These are phyloP conservation scores for Halictus quadricinctus DNA, from an alignment of 2,888 invertebrate genomes.

Conservation along the genomic window DNA sequence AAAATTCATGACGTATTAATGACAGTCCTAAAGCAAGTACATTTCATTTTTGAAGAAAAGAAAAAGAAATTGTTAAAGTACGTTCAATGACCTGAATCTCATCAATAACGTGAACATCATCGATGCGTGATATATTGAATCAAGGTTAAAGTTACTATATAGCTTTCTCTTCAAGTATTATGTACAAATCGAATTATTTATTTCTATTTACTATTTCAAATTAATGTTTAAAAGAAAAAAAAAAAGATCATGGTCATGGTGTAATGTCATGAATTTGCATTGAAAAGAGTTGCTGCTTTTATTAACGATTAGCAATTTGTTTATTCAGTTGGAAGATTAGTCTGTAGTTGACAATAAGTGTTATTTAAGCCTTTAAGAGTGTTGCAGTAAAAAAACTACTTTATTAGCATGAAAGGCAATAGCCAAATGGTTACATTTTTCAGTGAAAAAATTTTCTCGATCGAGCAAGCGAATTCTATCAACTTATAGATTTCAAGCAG, in stretches of 20 bases:
- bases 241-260: not conserved
- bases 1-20: slow-evolving; percentile 41
- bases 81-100: slow-evolving; percentile 22
- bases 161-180: slow-evolving; percentile 37
- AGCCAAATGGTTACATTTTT: slow-evolving; percentile 42
- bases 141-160: slow-evolving; percentile 24
- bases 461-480: slow-evolving; percentile 19
- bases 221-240: slow-evolving; percentile 22
- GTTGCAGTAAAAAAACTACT: slow-evolving; percentile 23
- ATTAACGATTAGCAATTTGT: slow-evolving; percentile 22
- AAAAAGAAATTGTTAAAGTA: not conserved
- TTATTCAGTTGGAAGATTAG: slow-evolving; percentile 44
- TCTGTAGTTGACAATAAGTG: slow-evolving; percentile 64
- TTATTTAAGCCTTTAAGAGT: slow-evolving; percentile 42
- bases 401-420: slow-evolving; percentile 52
- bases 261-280: slow-evolving; percentile 15
- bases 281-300: slow-evolving; percentile 14
- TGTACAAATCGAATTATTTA: slow-evolving; percentile 52
- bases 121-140: slow-evolving; percentile 23
- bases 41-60: slow-evolving; percentile 21
- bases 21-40: slow-evolving; percentile 14
- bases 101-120: slow-evolving; percentile 24
- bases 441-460: slow-evolving; percentile 17
- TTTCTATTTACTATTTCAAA: slow-evolving; percentile 49
- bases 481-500: slow-evolving; percentile 35